These are phyloP conservation scores for Darevskia nairensis DNA, from an alignment of 2,797 vertebrate genomes.

Conservation along the genomic window DNA sequence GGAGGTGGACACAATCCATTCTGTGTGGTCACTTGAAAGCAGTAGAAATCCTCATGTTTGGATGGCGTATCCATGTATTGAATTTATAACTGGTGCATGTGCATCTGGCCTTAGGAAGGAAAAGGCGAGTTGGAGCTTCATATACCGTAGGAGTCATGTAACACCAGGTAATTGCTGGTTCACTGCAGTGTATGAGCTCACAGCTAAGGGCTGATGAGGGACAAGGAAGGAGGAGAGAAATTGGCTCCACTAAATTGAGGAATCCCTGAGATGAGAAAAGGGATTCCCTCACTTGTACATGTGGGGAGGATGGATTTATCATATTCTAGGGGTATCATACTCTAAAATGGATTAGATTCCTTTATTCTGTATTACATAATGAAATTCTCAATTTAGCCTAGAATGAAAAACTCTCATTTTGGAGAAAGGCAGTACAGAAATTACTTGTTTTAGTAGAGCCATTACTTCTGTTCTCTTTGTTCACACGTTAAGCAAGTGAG, in stretches of 20 bases:
- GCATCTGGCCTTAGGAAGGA: background rate
- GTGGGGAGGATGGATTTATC: background rate
- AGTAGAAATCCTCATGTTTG: background rate
- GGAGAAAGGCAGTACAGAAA: conserved; percentile 40
- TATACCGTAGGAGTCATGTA: background rate
- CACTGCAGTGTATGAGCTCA: background rate
- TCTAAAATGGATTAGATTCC: background rate
- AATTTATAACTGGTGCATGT: background rate
- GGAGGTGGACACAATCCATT: background rate
- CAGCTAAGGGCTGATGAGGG: background rate
- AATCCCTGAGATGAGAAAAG: background rate
- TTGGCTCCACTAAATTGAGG: background rate
- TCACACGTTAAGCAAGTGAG: conserved; percentile 1
- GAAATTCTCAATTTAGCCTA: conserved; percentile 19
- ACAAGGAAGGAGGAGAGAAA: no score
- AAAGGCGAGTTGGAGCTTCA: background rate
- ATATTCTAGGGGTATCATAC: background rate
- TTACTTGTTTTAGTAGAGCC: conserved; percentile 40
- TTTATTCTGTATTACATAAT: background rate
- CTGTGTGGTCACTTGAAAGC: background rate
- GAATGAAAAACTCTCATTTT: conserved; percentile 30
- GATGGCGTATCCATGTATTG: background rate
- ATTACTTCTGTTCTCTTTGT: conserved; percentile 30
- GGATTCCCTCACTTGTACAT: background rate
- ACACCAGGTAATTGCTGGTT: background rate